Percentiles rank a stretch among this genome's conserved stretches.
These are phyloP conservation scores for Cheilosia scutellata DNA, from an alignment of 2,888 invertebrate species.

Conservation along the genomic window DNA sequence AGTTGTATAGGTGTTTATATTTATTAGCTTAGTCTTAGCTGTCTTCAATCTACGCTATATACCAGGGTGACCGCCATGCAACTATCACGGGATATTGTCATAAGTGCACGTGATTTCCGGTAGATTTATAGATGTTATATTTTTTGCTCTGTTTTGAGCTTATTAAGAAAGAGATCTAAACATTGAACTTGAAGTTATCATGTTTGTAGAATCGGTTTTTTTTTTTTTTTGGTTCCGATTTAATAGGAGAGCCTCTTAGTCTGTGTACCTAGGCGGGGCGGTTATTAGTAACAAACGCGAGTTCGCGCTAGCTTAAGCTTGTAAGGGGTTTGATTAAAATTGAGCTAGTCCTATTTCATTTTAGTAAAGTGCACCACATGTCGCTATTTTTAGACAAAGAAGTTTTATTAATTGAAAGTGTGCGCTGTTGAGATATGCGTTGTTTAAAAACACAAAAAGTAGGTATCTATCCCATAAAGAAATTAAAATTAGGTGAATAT, in stretches of 20 bases:
- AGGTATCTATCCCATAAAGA: too few relatives aligned
- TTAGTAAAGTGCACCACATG: too few relatives aligned
- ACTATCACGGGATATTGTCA: slow-evolving; percentile 65
- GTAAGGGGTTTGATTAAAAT: too few relatives aligned
- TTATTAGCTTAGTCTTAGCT: slow-evolving; percentile 14
- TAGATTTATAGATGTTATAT: slow-evolving; percentile 37
- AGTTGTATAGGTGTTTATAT: slow-evolving; percentile 17
- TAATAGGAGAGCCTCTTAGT: background rate
- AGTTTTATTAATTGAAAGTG: too few relatives aligned
- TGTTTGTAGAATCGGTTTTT: slow-evolving; percentile 19
- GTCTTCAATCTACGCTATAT: slow-evolving; percentile 28
- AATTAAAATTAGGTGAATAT: too few relatives aligned
- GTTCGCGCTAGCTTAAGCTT: too few relatives aligned
- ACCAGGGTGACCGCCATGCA: slow-evolving; percentile 62
- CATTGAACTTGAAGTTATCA: slow-evolving; percentile 73
- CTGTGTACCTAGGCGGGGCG: background rate
- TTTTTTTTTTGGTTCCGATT: background rate
- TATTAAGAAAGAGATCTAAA: slow-evolving; percentile 47
- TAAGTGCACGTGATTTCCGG: slow-evolving; percentile 66
- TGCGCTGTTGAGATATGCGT: too few relatives aligned
- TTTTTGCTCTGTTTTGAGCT: slow-evolving; percentile 20
- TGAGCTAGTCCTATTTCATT: too few relatives aligned
- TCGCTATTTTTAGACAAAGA: too few relatives aligned
- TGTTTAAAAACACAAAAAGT: too few relatives aligned
- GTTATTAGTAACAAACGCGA: too few relatives aligned